A percentile compares a stretch with the other conserved stretches of the same genome.
phyloP scores from a whole-genome alignment of 1,140 invertebrate genomes.

The Maniola jurtina region DNA sequence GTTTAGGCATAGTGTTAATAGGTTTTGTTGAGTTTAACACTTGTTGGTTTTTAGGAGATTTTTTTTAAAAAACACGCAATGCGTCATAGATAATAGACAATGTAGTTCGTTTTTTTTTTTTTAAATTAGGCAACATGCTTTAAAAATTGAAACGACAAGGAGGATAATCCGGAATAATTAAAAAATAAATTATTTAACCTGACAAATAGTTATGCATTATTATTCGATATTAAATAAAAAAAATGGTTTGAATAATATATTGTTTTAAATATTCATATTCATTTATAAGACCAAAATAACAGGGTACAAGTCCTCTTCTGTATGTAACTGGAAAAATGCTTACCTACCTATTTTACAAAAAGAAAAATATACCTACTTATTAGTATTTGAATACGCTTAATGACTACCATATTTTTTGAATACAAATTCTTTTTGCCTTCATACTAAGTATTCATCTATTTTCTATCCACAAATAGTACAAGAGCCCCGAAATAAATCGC shows the following conservation, averaged over 20 bases:
- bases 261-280: not conserved
- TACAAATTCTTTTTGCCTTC: conserved; percentile 16
- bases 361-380: conserved; percentile 8
- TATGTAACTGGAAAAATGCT: conserved; percentile 5
- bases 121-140: not conserved
- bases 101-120: not conserved
- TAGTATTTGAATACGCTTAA: conserved; percentile 52
- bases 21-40: not conserved
- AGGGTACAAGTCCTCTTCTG: conserved; percentile 39
- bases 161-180: no score
- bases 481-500: not conserved
- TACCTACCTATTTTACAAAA: conserved; percentile 19
- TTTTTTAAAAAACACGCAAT: not conserved
- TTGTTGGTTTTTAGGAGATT: conserved; percentile 5
- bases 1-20: conserved; percentile 5
- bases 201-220: no score
- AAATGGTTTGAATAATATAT: no score
- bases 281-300: conserved; percentile 33
- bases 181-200: no score
- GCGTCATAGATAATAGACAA: not conserved
- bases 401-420: conserved; percentile 34
- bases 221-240: no score
- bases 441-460: conserved; percentile 6
- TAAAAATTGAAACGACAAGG: no score
- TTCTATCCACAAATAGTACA: not conserved